Conservation (phyloP, 2,888 invertebrate genomes). For the Acleris holmiana region DNA sequence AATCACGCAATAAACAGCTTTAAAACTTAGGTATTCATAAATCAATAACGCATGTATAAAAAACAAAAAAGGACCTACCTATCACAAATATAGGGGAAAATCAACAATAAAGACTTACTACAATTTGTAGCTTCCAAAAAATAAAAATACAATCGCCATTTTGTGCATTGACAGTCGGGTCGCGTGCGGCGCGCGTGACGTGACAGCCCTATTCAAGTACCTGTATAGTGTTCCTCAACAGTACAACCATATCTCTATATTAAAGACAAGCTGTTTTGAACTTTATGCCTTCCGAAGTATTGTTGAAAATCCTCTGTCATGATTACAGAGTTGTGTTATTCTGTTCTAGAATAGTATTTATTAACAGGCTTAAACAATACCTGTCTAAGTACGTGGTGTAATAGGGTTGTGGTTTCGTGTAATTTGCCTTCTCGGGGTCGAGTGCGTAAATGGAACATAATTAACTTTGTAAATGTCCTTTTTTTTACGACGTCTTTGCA, state of each 20-base stretch:
- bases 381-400: constrained; percentile 30
- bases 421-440: constrained; percentile 27
- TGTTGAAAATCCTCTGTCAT: background rate
- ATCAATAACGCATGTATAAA: too few species aligned
- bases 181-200: constrained; percentile 63
- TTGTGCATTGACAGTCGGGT: constrained; percentile 55
- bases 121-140: constrained; percentile 3
- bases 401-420: constrained; percentile 33
- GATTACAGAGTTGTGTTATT: background rate
- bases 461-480: constrained; percentile 10
- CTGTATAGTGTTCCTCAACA: background rate
- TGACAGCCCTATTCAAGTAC: constrained; percentile 39
- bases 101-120: too few species aligned
- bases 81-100: too few species aligned
- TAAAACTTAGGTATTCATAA: too few species aligned
- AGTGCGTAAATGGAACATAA: constrained; percentile 18
- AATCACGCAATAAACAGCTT: too few species aligned
- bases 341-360: background rate
- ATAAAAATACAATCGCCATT: constrained; percentile 34
- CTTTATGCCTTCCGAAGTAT: too few species aligned
- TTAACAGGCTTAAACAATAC: constrained; percentile 18
- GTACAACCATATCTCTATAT: too few species aligned
- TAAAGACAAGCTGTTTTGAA: too few species aligned
- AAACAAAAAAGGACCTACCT: too few species aligned
- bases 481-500: constrained; percentile 1